Conservation (phyloP, 2,113 vertebrate species). For the Leptosomus discolor region DNA sequence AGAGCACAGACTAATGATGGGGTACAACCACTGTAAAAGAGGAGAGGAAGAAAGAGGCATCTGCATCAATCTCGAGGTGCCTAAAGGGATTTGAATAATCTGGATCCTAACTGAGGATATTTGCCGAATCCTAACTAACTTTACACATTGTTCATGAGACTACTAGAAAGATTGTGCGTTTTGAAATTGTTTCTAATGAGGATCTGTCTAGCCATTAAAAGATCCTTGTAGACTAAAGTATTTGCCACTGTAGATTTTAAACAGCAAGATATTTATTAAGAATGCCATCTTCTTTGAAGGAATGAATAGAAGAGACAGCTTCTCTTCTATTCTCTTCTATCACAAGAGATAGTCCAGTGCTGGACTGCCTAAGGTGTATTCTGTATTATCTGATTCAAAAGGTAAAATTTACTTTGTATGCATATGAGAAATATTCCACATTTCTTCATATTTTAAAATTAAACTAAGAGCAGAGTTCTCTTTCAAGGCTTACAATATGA, state of each 20-base stretch:
- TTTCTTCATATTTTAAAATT: background rate
- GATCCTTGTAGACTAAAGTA: background rate
- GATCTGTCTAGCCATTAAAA: background rate
- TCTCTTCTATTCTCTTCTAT: no score
- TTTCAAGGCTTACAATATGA: background rate
- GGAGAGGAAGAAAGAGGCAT: background rate
- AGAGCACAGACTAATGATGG: background rate
- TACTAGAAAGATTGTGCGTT: background rate
- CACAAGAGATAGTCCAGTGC: no score
- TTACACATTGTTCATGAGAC: background rate
- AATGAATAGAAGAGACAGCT: background rate
- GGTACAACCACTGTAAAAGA: background rate
- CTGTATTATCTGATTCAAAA: background rate
- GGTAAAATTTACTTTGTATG: background rate
- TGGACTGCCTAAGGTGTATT: background rate
- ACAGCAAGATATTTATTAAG: background rate
- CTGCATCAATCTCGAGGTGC: background rate
- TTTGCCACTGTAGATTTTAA: background rate
- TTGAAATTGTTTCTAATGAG: background rate
- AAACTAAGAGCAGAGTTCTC: background rate
- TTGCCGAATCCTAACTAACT: background rate
- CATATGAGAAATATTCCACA: background rate
- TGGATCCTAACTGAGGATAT: background rate
- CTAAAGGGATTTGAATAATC: background rate
- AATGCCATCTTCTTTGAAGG: background rate